Evolutionary conservation across 1,140 invertebrate genomes (phyloP).

Genomic region (Melipona quadrifasciata): DNA sequence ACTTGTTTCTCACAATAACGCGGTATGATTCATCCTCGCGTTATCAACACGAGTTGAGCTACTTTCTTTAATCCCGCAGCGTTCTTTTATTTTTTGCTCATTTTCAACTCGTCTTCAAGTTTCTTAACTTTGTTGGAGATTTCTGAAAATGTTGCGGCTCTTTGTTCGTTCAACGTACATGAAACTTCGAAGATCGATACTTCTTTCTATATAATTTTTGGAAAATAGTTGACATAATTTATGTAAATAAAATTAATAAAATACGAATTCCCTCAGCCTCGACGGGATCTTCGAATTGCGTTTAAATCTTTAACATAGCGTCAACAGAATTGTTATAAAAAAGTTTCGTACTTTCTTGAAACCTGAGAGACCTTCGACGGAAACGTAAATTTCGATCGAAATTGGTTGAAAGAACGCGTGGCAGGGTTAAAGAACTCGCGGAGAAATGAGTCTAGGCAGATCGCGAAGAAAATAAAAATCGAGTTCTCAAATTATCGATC

Average conservation of each 20-base stretch:
- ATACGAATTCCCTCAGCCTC: no score
- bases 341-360: not conserved
- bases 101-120: not conserved
- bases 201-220: no score
- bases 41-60: not conserved
- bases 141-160: no score
- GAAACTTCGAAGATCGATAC: no score
- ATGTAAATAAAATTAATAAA: no score
- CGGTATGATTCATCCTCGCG: not conserved
- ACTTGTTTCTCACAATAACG: not conserved
- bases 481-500: slow-evolving; percentile 11
- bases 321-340: no score
- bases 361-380: not conserved
- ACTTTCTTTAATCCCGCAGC: not conserved
- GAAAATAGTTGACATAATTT: no score
- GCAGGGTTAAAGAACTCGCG: slow-evolving; percentile 11
- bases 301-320: no score
- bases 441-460: not conserved
- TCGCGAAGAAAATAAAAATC: not conserved
- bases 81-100: not conserved
- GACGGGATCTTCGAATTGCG: no score
- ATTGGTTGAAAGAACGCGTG: not conserved
- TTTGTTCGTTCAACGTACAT: no score
- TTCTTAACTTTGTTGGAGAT: no score
- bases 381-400: not conserved